Evolutionary conservation across 1,140 invertebrate genomes (phyloP).

Genomic region (Drosophila tristis): DNA sequence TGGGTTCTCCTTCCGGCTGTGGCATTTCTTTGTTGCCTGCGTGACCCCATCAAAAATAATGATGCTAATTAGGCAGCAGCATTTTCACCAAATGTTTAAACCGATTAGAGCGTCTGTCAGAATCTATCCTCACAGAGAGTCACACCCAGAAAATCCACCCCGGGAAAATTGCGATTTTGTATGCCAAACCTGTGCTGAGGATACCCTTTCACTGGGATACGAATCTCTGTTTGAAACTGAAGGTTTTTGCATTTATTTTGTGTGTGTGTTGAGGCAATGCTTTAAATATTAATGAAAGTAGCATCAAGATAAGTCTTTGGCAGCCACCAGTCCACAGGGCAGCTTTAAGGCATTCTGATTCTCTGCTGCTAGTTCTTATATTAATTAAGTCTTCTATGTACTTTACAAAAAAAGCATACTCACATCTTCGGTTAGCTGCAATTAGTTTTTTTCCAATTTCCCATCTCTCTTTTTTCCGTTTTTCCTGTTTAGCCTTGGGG

Average conservation of each 20-base stretch:
- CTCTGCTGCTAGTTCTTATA: too few species aligned
- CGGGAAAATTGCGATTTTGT: background rate
- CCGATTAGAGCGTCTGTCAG: slow-evolving; percentile 59
- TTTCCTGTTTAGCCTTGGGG: slow-evolving; percentile 5
- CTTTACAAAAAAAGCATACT: background rate
- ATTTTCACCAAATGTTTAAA: slow-evolving; percentile 66
- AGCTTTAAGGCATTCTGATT: too few species aligned
- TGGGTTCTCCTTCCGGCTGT: slow-evolving; percentile 4
- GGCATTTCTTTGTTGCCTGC: slow-evolving; percentile 22
- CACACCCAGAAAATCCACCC: slow-evolving; percentile 15
- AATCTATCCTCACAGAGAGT: slow-evolving; percentile 23
- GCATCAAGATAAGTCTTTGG: too few species aligned
- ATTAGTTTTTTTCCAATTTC: slow-evolving; percentile 1
- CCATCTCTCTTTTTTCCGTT: slow-evolving; percentile 1
- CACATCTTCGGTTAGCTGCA: background rate
- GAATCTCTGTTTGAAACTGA: too few species aligned
- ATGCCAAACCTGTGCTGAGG: background rate
- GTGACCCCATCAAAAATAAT: slow-evolving; percentile 77
- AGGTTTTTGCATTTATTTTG: too few species aligned
- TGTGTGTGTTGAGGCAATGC: too few species aligned
- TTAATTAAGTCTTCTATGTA: too few species aligned
- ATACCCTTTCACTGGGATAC: too few species aligned
- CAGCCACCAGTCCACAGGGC: too few species aligned
- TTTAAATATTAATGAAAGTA: too few species aligned
- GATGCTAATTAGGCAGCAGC: slow-evolving; percentile 74